These are phyloP conservation scores for Netelia fuscicornis DNA, from an alignment of 2,888 invertebrate genomes.

Conservation along the genomic window DNA sequence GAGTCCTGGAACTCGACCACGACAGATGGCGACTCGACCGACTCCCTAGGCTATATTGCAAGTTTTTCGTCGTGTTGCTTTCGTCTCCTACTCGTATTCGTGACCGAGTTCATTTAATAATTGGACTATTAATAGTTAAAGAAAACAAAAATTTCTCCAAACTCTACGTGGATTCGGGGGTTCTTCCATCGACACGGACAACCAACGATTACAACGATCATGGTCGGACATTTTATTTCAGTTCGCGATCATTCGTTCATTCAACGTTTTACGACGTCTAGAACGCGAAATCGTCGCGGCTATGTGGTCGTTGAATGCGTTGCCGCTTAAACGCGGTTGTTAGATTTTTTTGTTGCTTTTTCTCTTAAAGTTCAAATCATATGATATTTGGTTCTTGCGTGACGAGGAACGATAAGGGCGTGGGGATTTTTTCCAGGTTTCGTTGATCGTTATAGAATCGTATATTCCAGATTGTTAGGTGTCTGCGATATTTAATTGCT, in stretches of 20 bases:
- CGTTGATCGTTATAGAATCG: background rate
- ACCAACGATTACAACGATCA: slow-evolving; percentile 35
- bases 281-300: background rate
- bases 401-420: background rate
- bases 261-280: slow-evolving; percentile 7
- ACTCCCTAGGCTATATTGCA: slow-evolving; percentile 40
- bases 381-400: background rate
- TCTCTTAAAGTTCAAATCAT: background rate
- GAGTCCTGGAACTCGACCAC: slow-evolving; percentile 41
- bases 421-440: background rate
- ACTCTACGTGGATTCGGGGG: slow-evolving; percentile 11
- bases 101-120: slow-evolving; percentile 7
- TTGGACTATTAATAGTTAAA: slow-evolving; percentile 23
- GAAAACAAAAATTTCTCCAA: slow-evolving; percentile 5
- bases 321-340: background rate
- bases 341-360: background rate
- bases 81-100: background rate
- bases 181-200: slow-evolving; percentile 34
- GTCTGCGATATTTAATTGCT: background rate
- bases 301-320: no score
- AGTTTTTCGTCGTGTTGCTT: slow-evolving; percentile 32
- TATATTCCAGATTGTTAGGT: background rate
- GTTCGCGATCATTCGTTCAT: background rate
- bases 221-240: slow-evolving; percentile 28
- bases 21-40: slow-evolving; percentile 55